Percentiles rank a stretch among this genome's conserved stretches.
Evolutionary conservation across 2,113 vertebrate genomes (phyloP).

Genomic region (Zapus hudsonius): DNA sequence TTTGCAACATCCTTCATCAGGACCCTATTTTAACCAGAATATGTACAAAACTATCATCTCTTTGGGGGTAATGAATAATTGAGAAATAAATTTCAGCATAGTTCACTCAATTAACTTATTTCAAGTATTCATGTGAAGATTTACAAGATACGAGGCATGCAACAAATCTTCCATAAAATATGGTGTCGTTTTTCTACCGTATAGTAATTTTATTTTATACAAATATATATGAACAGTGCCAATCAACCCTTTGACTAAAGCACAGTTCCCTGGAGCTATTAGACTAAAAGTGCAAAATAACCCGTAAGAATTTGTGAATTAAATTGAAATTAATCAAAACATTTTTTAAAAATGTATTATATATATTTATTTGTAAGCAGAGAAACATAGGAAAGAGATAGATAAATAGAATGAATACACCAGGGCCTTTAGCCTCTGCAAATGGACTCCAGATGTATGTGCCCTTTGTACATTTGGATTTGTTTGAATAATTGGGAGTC

Average conservation of each 20-base stretch:
- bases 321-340: not conserved
- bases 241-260: not conserved
- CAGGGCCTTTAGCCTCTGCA: too few species aligned
- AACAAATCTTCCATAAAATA: not conserved
- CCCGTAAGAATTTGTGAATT: not conserved
- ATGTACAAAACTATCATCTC: not conserved
- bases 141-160: not conserved
- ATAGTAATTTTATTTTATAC: not conserved
- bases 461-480: too few species aligned
- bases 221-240: not conserved
- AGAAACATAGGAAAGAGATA: not conserved
- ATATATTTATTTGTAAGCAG: not conserved
- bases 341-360: not conserved
- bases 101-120: not conserved
- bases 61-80: too few species aligned
- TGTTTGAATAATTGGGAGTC: too few species aligned
- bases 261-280: not conserved
- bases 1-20: not conserved
- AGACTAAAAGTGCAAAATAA: not conserved
- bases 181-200: not conserved
- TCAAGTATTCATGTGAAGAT: not conserved
- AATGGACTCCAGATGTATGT: too few species aligned
- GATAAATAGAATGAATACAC: too few species aligned
- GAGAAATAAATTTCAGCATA: not conserved
- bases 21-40: not conserved